Base-by-base conservation (phyloP, 2,113 vertebrate genomes). In the Limnothrissa miodon region DNA sequence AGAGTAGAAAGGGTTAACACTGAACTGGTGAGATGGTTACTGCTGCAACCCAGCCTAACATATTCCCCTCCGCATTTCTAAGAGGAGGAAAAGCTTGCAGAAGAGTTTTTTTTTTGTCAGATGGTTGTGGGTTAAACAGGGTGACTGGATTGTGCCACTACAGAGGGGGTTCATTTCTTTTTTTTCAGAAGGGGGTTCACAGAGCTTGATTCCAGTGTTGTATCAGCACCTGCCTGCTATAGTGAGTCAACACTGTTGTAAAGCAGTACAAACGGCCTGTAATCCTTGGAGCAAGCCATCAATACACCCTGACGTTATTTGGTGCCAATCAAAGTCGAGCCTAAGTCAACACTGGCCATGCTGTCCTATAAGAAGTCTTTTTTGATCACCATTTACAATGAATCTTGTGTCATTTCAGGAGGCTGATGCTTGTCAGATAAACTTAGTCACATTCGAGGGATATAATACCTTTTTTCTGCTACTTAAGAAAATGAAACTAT, bases 1-100 rank as follows among this genome's bases (percentile, higher is more conserved):
- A 82, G 89, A 83, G 45, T 82, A 88, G 87, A 91, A 92, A 90
- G 90, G 90, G 92, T 92, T 92, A 92, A 93, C 86, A 83, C 83
- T 79, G 82, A 78, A 83, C 88, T 85, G 89, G 85, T 29, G 81
- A 79, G 59, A 33, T 51, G 83, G 92, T 95, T 94, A 89, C 92
- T 90, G 66, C 23, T 87, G 92, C 91, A 94, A 95, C 93, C 89
- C 90, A 87, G 89, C 86, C 89, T 87, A 89, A 87, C 90, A 10
- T 93, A 83, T 39, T 66, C 86, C 74, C 81, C 81, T 80, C 78
- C 88, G 39, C 89, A 86, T 87, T 83, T 85, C 83, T 90, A 42
- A 82, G 45, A 44, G 79, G 81, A 83, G 83, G 79, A 80, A 85
- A 78, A 62, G 79, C 82, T 45, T 70, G 56, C 44, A 53, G 81